Evolutionary conservation across 23 tunicate genomes (phyloP).

Genomic region (Trididemnum nubilum): DNA sequence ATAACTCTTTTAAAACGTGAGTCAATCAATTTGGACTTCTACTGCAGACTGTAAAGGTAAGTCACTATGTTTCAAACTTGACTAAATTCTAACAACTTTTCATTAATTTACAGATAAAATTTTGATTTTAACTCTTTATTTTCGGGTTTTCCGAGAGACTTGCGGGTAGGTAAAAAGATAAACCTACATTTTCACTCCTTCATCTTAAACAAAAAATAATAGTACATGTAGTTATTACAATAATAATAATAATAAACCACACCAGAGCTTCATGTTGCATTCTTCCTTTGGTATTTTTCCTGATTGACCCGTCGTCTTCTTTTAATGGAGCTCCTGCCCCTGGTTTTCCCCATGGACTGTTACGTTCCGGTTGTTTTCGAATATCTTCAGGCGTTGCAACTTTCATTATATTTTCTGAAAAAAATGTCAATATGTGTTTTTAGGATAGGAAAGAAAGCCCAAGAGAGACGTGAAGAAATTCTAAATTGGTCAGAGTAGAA

Average conservation of each 20-base stretch:
- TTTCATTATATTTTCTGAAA: constrained; percentile 73
- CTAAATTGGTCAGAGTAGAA: neutral
- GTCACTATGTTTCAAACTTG: too few species aligned
- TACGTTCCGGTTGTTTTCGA: constrained; percentile 6
- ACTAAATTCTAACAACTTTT: too few species aligned
- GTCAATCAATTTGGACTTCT: too few species aligned
- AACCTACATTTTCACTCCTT: too few species aligned
- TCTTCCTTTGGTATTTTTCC: constrained; percentile 81
- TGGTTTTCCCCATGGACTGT: constrained; percentile 86
- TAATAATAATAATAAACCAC: neutral
- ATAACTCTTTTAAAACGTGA: too few species aligned
- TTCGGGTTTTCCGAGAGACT: too few species aligned
- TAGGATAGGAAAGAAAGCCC: neutral
- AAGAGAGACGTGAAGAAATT: neutral
- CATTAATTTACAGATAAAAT: too few species aligned
- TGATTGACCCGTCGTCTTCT: constrained; percentile 61
- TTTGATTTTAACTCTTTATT: too few species aligned
- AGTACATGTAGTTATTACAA: too few species aligned
- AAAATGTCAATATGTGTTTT: neutral
- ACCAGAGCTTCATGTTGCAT: constrained; percentile 76
- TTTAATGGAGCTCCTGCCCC: constrained; percentile 92
- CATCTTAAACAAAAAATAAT: too few species aligned
- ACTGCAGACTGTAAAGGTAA: too few species aligned
- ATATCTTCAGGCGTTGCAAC: constrained; percentile 86
- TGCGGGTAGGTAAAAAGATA: too few species aligned